Conservation (phyloP, 2,113 vertebrate genomes). For the Archilochus colubris region DNA sequence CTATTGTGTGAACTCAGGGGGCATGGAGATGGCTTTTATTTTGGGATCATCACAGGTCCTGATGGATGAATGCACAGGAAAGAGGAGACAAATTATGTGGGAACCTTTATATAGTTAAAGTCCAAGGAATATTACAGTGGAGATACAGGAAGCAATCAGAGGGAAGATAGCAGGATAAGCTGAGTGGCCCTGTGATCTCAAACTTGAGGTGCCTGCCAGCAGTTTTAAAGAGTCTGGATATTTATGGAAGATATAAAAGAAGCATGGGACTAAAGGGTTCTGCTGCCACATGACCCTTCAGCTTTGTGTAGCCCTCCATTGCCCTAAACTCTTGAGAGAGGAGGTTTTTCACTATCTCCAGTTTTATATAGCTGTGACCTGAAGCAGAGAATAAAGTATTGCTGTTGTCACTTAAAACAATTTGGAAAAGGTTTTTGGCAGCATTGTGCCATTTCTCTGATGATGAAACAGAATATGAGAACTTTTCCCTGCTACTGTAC, state of each 20-base stretch:
- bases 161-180: background rate
- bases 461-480: background rate
- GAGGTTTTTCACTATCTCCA: background rate
- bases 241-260: background rate
- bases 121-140: background rate
- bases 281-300: background rate
- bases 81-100: background rate
- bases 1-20: background rate
- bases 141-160: background rate
- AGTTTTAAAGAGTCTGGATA: background rate
- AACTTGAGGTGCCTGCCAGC: background rate
- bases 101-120: background rate
- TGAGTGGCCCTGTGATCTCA: background rate
- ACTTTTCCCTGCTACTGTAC: background rate
- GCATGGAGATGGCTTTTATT: background rate
- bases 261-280: background rate
- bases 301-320: background rate
- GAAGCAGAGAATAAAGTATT: background rate
- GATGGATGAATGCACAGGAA: background rate
- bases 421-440: background rate
- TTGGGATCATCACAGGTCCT: background rate
- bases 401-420: background rate
- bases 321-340: background rate
- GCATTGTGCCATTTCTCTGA: background rate
- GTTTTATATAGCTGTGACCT: background rate